Conservation (phyloP, 2,113 vertebrate species). For the Sinocyclocheilus maitianheensis region DNA sequence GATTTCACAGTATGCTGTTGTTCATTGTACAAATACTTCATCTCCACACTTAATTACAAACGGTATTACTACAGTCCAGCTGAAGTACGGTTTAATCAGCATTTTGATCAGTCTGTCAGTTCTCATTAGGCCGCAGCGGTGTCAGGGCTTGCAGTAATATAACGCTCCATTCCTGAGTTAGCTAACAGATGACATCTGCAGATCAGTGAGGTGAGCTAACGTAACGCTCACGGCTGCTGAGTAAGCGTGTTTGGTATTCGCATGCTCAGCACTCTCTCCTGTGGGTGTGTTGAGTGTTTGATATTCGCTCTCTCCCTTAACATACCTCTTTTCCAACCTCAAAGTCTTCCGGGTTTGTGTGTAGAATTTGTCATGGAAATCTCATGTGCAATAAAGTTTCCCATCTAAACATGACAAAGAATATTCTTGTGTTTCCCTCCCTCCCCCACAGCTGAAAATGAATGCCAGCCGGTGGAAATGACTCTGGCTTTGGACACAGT, state of each 20-base stretch:
- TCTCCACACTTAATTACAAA: background rate
- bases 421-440: background rate
- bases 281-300: background rate
- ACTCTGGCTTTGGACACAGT: constrained; percentile 59
- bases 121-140: background rate
- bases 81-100: background rate
- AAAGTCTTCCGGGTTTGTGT: background rate
- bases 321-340: background rate
- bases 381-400: background rate
- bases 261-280: constrained; percentile 7
- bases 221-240: background rate
- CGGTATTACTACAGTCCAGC: background rate
- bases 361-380: background rate
- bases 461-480: constrained; percentile 61
- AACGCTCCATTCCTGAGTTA: constrained; percentile 14
- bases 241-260: constrained; percentile 24
- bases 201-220: constrained; percentile 1
- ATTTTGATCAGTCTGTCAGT: background rate
- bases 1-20: background rate
- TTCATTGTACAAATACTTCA: background rate
- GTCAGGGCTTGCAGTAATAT: background rate
- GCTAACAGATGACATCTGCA: constrained; percentile 20
- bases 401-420: background rate
- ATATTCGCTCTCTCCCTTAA: background rate
- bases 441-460: constrained; percentile 45